These are phyloP conservation scores for Micropoecilia bifurca DNA, from an alignment of 2,797 vertebrate genomes.

Conservation along the genomic window DNA sequence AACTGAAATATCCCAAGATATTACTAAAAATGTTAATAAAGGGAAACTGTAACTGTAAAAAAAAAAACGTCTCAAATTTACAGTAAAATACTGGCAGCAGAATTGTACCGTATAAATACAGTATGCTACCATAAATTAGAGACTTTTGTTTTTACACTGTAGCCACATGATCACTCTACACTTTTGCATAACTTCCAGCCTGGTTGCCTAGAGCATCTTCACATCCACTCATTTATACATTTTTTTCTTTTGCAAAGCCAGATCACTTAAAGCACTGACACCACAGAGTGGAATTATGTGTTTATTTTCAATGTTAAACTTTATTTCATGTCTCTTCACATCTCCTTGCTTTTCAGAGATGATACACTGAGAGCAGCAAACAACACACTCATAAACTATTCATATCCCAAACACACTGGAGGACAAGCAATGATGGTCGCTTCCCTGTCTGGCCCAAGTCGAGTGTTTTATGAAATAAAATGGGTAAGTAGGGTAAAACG, in stretches of 20 bases:
- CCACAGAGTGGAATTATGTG: constrained; percentile 6
- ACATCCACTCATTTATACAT: neutral
- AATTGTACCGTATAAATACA: too few relatives aligned
- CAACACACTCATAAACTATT: constrained; percentile 37
- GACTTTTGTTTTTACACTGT: neutral
- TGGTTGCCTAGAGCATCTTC: neutral
- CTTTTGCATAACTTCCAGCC: neutral
- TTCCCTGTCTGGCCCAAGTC: constrained; percentile 21
- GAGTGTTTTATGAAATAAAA: constrained; percentile 30
- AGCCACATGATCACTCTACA: neutral
- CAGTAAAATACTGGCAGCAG: too few relatives aligned
- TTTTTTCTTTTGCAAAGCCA: constrained; percentile 4
- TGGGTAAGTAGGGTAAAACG: neutral
- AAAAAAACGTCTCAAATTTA: too few relatives aligned
- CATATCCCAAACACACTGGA: constrained; percentile 31
- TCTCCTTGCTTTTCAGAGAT: constrained; percentile 33
- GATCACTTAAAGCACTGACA: constrained; percentile 19
- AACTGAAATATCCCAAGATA: neutral
- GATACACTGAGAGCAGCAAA: constrained; percentile 24
- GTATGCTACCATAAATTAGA: too few relatives aligned
- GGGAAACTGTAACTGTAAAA: neutral
- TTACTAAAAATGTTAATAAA: neutral
- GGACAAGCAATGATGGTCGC: constrained; percentile 22
- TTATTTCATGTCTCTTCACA: constrained; percentile 37
- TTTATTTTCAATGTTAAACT: constrained; percentile 30